Evolutionary conservation across 2,113 vertebrate genomes (phyloP), one percentile per base, ranked within the genome.

Genomic region (Petaurus breviceps): DNA sequence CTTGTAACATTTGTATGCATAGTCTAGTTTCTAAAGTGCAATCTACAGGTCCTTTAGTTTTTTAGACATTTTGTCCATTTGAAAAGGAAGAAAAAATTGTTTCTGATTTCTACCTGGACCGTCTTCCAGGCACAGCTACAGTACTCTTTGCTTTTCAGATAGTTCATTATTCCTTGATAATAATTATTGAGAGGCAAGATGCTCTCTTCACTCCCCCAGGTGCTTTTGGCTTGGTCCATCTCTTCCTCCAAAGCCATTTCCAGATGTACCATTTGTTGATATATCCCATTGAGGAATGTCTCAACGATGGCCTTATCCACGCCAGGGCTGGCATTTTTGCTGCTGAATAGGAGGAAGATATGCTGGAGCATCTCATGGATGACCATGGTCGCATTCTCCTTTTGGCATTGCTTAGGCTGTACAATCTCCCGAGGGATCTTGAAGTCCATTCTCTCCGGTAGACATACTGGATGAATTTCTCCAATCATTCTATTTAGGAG

Each of bases 351-450:
- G 89, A 0, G 91, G 92, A 96, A 95, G 92, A 96, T 95, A 55
- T 97, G 96, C 51, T 97, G 97, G 53, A 98, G 95, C 46, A 95
- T 93, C 90, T 98, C 97, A 19, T 97, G 96, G 28, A 98, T 84
- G 90, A 96, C n/a, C 46, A 50, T 84, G 57, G 96, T 93, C 11
- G 37, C 12, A 10, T 96, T 54, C n/a, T 49, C 90, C 24, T 92
- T 91, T 37, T 93, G 89, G 25, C 89, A 43, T 23, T 11, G 46
- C 31, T 52, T 47, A 91, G 55, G 55, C 90, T 77, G 90, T 46
- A 91, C 0, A 26, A 95, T 55, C 57, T 52, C 95, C 92, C 43
- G 90, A 51, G 92, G 96, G 92, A 96, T 49, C 31, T 68, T 14
- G 55, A 98, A 98, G 43, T 93, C 50, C 47, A 53, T 92, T 92